Percentiles rank a stretch among this genome's conserved stretches.
These are phyloP conservation scores for Drosophila austrosaltans DNA, from an alignment of 2,888 invertebrate species.

Conservation along the genomic window DNA sequence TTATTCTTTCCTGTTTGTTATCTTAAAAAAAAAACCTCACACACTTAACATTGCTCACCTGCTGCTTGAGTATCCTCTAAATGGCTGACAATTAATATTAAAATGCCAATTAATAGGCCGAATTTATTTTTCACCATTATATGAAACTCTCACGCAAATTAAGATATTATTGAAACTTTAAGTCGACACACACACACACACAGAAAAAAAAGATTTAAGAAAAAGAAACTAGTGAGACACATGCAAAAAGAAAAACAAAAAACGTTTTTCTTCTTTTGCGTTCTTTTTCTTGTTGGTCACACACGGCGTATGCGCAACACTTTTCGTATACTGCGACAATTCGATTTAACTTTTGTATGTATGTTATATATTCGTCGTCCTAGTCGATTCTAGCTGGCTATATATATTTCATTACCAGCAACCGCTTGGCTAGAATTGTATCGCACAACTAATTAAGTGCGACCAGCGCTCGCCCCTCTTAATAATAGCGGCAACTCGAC, in stretches of 20 bases:
- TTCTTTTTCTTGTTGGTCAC: constrained; percentile 12
- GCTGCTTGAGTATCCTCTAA: constrained; percentile 60
- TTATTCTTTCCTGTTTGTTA: neutral
- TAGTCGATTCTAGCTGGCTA: constrained; percentile 12
- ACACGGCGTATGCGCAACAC: constrained; percentile 53
- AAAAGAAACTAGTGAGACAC: constrained; percentile 24
- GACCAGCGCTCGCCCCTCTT: constrained; percentile 72
- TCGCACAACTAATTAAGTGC: constrained; percentile 78
- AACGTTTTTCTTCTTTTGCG: constrained; percentile 5
- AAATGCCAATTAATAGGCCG: constrained; percentile 54
- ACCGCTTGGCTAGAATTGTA: constrained; percentile 79
- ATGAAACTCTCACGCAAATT: constrained; percentile 3
- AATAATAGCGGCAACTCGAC: constrained; percentile 62
- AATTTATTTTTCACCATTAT: constrained; percentile 56
- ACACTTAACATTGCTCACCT: constrained; percentile 50
- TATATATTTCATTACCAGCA: constrained; percentile 38
- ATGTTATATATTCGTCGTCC: constrained; percentile 4
- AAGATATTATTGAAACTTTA: neutral
- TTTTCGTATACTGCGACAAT: neutral
- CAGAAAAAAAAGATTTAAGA: constrained; percentile 27
- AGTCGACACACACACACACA: constrained; percentile 22
- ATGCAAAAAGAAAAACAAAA: constrained; percentile 5
- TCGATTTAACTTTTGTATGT: constrained; percentile 6
- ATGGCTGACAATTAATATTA: constrained; percentile 55
- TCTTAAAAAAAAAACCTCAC: neutral